Conservation (phyloP, 37 sponge, comb jelly and placozoan species). For the Hexactinellida sp. region DNA sequence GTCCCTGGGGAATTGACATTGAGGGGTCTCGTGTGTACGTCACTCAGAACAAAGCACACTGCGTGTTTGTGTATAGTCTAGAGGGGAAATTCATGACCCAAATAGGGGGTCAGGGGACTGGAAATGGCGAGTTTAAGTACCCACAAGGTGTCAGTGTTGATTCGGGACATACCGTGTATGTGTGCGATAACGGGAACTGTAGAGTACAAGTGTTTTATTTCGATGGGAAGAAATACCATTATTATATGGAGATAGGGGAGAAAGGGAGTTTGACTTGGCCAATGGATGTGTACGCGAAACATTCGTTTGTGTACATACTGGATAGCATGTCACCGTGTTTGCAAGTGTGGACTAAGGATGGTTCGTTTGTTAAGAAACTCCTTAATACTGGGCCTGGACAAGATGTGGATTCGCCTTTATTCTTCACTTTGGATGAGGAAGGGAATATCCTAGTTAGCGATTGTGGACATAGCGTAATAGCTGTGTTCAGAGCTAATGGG, state of each 20-base stretch:
- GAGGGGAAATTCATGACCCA: not conserved
- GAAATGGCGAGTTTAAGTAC: not conserved
- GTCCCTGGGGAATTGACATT: not conserved
- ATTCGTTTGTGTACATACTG: not conserved
- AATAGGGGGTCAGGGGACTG: not conserved
- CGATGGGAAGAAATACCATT: not conserved
- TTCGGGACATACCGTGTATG: not conserved
- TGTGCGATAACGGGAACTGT: not conserved
- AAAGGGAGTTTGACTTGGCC: not conserved
- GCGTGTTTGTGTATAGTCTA: not conserved
- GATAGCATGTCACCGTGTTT: not conserved
- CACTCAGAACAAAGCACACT: not conserved
- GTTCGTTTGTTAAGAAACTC: not conserved
- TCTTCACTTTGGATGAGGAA: not conserved
- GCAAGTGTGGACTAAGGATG: not conserved
- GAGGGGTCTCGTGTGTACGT: not conserved
- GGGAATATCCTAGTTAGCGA: not conserved
- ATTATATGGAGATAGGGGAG: not conserved
- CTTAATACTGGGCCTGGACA: not conserved
- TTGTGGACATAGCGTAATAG: not conserved
- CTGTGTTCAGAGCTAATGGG: not conserved
- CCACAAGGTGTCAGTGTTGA: not conserved
- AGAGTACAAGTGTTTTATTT: not conserved
- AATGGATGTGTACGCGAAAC: not conserved
- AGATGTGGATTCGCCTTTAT: not conserved